phyloP scores from a whole-genome alignment of 2,888 invertebrate genomes.

The Andrena haemorrhoa region DNA sequence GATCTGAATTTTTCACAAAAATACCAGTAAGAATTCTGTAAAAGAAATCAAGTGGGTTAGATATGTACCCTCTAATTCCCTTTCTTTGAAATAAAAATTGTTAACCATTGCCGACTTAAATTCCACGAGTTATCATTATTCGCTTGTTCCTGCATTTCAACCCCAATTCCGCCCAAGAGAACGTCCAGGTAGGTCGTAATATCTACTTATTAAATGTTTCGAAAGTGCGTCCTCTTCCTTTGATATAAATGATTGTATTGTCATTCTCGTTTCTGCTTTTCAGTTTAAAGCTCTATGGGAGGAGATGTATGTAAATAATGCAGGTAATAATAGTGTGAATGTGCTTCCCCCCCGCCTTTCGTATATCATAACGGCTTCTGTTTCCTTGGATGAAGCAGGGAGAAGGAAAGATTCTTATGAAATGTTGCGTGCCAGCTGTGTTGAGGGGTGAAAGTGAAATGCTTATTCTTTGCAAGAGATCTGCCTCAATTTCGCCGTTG shows the following conservation, averaged over 20 bases:
- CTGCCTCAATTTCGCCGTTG: conserved; percentile 2
- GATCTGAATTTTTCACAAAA: too few relatives aligned
- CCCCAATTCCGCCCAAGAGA: not conserved
- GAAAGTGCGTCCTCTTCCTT: not conserved
- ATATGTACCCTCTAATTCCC: too few relatives aligned
- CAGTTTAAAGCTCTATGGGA: conserved; percentile 2
- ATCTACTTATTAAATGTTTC: not conserved
- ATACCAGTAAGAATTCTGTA: too few relatives aligned
- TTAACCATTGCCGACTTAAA: not conserved
- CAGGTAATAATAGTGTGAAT: conserved; percentile 31
- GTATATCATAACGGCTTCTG: conserved; percentile 2
- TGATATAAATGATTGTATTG: conserved; percentile 7
- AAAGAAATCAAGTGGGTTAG: too few relatives aligned
- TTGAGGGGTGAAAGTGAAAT: conserved; percentile 1
- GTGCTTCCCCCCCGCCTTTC: conserved; percentile 16
- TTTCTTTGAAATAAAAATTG: not conserved
- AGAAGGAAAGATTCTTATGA: conserved; percentile 13
- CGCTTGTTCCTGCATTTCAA: too few relatives aligned
- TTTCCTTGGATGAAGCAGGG: not conserved
- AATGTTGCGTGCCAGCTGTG: conserved; percentile 17
- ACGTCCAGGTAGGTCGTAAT: not conserved
- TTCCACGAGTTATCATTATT: not conserved
- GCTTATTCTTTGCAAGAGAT: not conserved
- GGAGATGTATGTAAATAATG: conserved; percentile 37
- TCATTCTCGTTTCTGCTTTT: conserved; percentile 27